Evolutionary conservation across 2,113 vertebrate genomes (phyloP), one percentile per base, ranked within the genome.

Genomic region (Diadophis punctatus): DNA sequence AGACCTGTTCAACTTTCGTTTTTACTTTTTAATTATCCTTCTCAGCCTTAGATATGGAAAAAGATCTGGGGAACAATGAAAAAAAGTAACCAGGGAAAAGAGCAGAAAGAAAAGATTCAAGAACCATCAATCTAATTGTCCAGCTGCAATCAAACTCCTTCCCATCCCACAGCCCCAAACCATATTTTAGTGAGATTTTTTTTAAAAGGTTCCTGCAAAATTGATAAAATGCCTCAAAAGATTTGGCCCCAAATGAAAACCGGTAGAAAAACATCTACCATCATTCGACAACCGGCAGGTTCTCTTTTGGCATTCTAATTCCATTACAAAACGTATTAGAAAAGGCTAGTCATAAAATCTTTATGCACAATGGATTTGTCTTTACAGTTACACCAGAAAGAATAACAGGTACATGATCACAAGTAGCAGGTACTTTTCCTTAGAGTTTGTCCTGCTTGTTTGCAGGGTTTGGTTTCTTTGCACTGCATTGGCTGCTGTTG

Each of bases 391-490:
- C 91, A 43, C 56, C 92, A 88, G 20, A 56, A 90, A 27, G 49
- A 52, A 3, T 2, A 34, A 90, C 9, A 86, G 89, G 96, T 95
- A 95, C 68, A 92, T 1, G 91, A 93, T 87, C n/a, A 16, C 84
- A 87, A 55, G 94, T 39, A 22, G 91, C 43, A 1, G 94, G 92
- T 95, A 92, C 16, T 39, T 39, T 80, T 80, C 9, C 18, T 80
- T 43, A 39, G 34, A 80, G 74, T 80, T 80, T 43, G 74, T 43
- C 27, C 22, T 16, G 16, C 12, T 16, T 9, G 46, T 39, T 80
- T 20, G 2, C 18, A 80, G 74, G 74, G 18, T 80, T 80, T 80
- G n/a, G 68, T 39, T 80, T 34, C 34, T 80, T 80, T 20, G 68
- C 68, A 80, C 68, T 80, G n/a, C 16, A 20, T 2, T 39, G 63